Percentiles rank a stretch among this genome's conserved stretches.
phyloP scores from a whole-genome alignment of 1,140 invertebrate genomes.

The Leptonema lineaticorne region DNA sequence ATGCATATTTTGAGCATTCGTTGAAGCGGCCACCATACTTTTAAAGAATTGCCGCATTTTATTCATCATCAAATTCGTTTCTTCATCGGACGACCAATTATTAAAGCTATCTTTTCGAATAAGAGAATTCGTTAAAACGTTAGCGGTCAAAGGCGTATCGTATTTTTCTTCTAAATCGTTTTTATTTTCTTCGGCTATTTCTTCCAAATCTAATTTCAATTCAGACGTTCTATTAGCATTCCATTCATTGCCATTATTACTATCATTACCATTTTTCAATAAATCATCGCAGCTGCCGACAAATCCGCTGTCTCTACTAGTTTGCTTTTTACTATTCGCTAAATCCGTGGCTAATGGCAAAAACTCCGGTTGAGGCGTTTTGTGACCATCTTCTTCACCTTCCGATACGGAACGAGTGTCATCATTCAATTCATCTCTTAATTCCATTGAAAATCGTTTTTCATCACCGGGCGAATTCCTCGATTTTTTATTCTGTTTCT shows the following conservation, averaged over 20 bases:
- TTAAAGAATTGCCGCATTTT: slow-evolving; percentile 91
- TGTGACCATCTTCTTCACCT: slow-evolving; percentile 62
- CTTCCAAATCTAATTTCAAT: slow-evolving; percentile 58
- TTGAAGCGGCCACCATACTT: slow-evolving; percentile 73
- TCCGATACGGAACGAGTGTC: slow-evolving; percentile 62
- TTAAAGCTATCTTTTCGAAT: slow-evolving; percentile 87
- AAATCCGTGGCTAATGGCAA: slow-evolving; percentile 55
- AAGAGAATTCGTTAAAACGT: slow-evolving; percentile 58
- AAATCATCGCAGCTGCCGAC: slow-evolving; percentile 86
- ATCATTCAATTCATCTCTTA: slow-evolving; percentile 56
- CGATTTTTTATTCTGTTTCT: slow-evolving; percentile 69
- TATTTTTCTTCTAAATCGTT: slow-evolving; percentile 51
- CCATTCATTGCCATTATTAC: slow-evolving; percentile 54
- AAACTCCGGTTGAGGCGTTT: slow-evolving; percentile 65
- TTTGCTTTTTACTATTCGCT: slow-evolving; percentile 66
- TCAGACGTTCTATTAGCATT: slow-evolving; percentile 54
- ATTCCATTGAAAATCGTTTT: slow-evolving; percentile 51
- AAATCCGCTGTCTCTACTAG: slow-evolving; percentile 83
- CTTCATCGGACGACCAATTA: slow-evolving; percentile 91
- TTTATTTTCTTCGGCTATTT: slow-evolving; percentile 58
- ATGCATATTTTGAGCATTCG: slow-evolving; percentile 54
- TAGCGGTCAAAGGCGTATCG: slow-evolving; percentile 48
- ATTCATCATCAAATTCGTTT: slow-evolving; percentile 92
- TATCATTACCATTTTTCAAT: slow-evolving; percentile 65
- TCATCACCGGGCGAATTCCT: slow-evolving; percentile 60